phyloP scores from a whole-genome alignment of 2,113 vertebrate genomes.

The Xenus cinereus region DNA sequence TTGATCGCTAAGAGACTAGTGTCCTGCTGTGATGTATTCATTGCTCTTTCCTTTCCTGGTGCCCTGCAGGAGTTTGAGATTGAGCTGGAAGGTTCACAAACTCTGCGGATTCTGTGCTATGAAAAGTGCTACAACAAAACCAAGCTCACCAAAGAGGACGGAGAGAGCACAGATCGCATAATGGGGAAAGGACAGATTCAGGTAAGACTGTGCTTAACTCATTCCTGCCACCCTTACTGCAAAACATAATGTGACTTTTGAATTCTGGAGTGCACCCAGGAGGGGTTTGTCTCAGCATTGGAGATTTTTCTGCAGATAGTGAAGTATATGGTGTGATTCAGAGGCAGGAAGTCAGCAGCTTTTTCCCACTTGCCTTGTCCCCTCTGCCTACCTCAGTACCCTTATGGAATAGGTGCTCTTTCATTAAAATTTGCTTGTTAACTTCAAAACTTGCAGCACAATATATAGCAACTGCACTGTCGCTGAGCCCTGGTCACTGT shows the following conservation, averaged over 20 bases:
- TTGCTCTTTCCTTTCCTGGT: neutral
- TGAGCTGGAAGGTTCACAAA: conserved; percentile 94
- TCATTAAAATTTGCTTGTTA: neutral
- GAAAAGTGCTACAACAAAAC: conserved; percentile 90
- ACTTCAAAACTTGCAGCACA: neutral
- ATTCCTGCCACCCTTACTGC: neutral
- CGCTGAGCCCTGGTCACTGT: neutral
- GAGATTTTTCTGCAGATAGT: neutral
- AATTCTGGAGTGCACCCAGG: neutral
- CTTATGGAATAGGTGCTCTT: neutral
- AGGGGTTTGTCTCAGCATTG: neutral
- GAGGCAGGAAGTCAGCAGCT: neutral
- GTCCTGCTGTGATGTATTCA: neutral
- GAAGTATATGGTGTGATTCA: neutral
- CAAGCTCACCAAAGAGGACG: conserved; percentile 86
- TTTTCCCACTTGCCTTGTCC: neutral
- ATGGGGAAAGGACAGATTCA: conserved; percentile 92
- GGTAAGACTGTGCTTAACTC: conserved; percentile 65
- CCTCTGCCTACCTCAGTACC: neutral
- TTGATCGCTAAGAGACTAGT: neutral
- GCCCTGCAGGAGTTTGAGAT: conserved; percentile 92
- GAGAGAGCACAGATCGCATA: conserved; percentile 85
- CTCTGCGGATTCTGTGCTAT: conserved; percentile 89
- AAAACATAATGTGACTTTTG: neutral
- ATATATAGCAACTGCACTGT: neutral